Evolutionary conservation across 2,113 vertebrate species (phyloP).

Genomic region (Oncorhynchus masou): DNA sequence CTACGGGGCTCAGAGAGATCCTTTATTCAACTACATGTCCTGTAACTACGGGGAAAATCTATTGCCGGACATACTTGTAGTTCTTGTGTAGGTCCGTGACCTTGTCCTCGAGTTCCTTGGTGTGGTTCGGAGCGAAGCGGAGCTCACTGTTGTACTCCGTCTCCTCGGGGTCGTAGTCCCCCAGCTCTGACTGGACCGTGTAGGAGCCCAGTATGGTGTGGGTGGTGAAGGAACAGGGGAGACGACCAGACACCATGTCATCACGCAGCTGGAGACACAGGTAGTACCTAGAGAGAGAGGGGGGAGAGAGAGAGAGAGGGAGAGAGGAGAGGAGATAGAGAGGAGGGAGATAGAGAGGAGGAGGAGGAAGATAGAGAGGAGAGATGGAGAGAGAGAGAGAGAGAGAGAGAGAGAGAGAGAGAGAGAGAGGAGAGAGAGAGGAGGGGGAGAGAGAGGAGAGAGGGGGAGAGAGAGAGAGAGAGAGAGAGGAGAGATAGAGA

Average conservation of each 20-base stretch:
- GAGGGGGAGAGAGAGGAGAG: background rate
- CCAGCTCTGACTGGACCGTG: conserved; percentile 91
- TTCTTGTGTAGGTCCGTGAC: conserved; percentile 96
- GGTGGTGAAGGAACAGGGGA: conserved; percentile 95
- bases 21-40: too few species aligned
- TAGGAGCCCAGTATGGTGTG: conserved; percentile 91
- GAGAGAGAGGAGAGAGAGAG: too few species aligned
- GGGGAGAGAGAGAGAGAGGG: background rate
- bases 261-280: conserved; percentile 93
- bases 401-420: too few species aligned
- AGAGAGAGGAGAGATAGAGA: too few species aligned
- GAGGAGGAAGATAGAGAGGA: too few species aligned
- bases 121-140: conserved; percentile 90
- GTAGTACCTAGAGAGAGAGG: conserved; percentile 83
- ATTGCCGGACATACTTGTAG: conserved; percentile 81
- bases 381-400: too few species aligned
- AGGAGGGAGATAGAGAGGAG: too few species aligned
- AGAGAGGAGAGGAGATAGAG: too few species aligned
- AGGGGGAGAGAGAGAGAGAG: background rate
- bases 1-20: too few species aligned
- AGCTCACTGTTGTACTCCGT: conserved; percentile 90
- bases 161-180: conserved; percentile 91
- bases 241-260: conserved; percentile 89
- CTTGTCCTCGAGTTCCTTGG: conserved; percentile 94
- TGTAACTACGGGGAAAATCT: background rate